Base-by-base conservation (phyloP, 1,140 invertebrate genomes). In the Helicorthomorpha holstii region DNA sequence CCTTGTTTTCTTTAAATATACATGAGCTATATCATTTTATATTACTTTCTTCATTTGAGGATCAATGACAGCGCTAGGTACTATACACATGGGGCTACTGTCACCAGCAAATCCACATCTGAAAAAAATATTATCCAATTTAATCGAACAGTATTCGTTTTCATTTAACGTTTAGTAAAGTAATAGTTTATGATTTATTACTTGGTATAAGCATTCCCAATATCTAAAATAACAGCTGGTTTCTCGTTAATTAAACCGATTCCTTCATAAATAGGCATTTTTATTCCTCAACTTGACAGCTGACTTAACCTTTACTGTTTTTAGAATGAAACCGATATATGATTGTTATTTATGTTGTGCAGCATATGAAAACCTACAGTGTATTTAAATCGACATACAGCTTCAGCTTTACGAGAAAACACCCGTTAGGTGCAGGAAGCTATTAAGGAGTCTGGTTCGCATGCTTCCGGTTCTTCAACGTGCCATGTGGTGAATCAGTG, bases 21-120 rank as follows among this genome's bases (percentile, higher is more conserved):
- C 7, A 34, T 34, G 29, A 48, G 12, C 3, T 22, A 4, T 27
- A 23, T 48, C 26, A 10, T 1, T 42, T 34, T n/a, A 24, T 22
- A 26, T 48, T 60, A 69, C 66, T 59, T 75, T 65, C 49, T 78
- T 76, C 26, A 75, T 77, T 57, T 74, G 74, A 7, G 78, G 66
- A 60, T 80, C 78, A 64, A 76, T 79, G 3, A 88, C 74, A 66
- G 83, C 74, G 1, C 85, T 82, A 48, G 76, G 79, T 55, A 95
- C 79, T 47, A 96, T 93, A 61, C 82, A 85, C 54, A 90, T 71
- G 29, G 92, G 92, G 27, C 79, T 77, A 48, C 77, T 73, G 69
- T 96, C 91, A 24, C 85, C 85, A 46, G 83, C 83, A 69, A 93
- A 90, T 44, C 92, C 92, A 72, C 87, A 85, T 66, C 90, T 95